Evolutionary conservation across 2,113 vertebrate genomes (phyloP), one percentile per base, ranked within the genome.

Genomic region (Theristicus caerulescens): DNA sequence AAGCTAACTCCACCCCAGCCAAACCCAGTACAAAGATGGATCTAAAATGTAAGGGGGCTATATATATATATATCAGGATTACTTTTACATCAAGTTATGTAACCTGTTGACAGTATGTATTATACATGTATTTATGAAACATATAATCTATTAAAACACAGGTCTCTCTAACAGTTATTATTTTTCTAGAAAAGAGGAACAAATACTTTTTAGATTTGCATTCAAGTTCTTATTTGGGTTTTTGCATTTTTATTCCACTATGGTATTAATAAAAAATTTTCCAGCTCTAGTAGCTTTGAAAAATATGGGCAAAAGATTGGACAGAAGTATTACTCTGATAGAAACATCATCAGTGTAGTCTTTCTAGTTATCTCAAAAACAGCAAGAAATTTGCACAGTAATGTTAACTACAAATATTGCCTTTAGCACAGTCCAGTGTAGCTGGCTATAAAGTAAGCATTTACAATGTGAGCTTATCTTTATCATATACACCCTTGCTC

Each of bases 321-420:
- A 46, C 17, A 62, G 22, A 74, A 71, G 15, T 34, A 42, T 88
- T 86, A 32, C 6, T 82, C 21, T 58, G 80, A 84, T 71, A 44
- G 61, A 96, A 92, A 64, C 20, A 71, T 71, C 64, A 86, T 24
- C 13, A 32, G 7, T n/a, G 31, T 29, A 59, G 22, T 71, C 71
- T 90, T 93, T 70, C 29, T 57, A 71, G 36, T 32, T 74, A 36
- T 47, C 77, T 67, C n/a, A 55, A 76, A 92, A 88, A 12, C 2
- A 14, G 27, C 36, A 69, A 89, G 72, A 92, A 94, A 94, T 92
- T 95, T 95, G 61, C 88, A 84, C 70, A 69, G 74, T 82, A 64
- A 74, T 91, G 34, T 72, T 94, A 95, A n/a, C 73, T 80, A 66
- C 57, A 90, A 97, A 95, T 86, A 90, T 86, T 93, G 71, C 86